Percentiles rank a stretch among this genome's conserved stretches.
Evolutionary conservation across 2,888 invertebrate genomes (phyloP).

Genomic region (Diadegma fenestrale): DNA sequence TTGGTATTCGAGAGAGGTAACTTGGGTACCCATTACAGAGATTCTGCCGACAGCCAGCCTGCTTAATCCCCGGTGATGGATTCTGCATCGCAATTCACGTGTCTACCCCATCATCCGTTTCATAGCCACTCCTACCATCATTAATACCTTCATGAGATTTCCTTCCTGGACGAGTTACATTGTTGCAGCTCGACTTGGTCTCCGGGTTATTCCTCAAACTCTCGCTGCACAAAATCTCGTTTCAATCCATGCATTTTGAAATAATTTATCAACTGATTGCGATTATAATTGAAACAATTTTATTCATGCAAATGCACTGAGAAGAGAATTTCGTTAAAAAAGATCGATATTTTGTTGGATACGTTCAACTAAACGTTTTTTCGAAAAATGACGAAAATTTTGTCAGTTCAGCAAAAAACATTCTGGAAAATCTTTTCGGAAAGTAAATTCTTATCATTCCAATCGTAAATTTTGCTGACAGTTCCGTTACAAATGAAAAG

Average conservation of each 20-base stretch:
- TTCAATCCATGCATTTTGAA: not conserved
- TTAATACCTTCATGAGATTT: constrained; percentile 73
- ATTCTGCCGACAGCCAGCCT: constrained; percentile 74
- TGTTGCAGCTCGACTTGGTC: not conserved
- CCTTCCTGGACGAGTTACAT: constrained; percentile 23
- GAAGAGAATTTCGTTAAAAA: no score
- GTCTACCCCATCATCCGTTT: constrained; percentile 25
- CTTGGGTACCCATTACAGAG: constrained; percentile 75
- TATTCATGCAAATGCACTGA: no score
- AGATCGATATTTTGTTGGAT: no score
- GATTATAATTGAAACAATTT: no score
- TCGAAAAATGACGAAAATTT: no score
- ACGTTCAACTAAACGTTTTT: no score
- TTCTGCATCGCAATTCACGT: constrained; percentile 74
- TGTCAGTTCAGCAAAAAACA: no score
- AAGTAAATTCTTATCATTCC: no score
- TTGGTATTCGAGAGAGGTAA: constrained; percentile 68
- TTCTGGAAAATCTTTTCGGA: no score
- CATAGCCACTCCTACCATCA: constrained; percentile 63
- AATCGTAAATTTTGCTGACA: no score
- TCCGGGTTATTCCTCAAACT: not conserved
- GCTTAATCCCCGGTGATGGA: constrained; percentile 78
- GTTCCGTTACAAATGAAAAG: no score
- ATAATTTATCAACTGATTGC: no score
- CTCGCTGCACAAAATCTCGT: not conserved